phyloP scores from a whole-genome alignment of 2,888 invertebrate genomes.

The Pocota personata region DNA sequence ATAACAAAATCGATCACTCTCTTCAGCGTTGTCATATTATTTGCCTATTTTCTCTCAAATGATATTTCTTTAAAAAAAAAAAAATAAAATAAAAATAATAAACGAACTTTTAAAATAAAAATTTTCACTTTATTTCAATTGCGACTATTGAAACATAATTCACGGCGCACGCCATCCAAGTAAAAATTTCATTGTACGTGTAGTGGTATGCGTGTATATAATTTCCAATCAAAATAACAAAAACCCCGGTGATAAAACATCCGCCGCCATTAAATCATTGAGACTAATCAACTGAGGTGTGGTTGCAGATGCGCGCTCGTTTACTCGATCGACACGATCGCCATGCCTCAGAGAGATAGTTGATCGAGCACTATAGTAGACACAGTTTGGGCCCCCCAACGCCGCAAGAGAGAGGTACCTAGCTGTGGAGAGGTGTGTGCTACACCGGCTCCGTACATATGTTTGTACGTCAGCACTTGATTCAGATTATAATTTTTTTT shows the following conservation, averaged over 20 bases:
- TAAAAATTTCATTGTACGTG: neutral
- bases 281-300: constrained; percentile 74
- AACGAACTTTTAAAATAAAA: neutral
- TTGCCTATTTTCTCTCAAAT: neutral
- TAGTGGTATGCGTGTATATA: neutral
- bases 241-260: constrained; percentile 71
- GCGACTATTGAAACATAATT: constrained; percentile 21
- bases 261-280: constrained; percentile 73
- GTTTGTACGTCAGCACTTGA: constrained; percentile 65
- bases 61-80: neutral
- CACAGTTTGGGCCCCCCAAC: constrained; percentile 23
- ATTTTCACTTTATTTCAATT: constrained; percentile 18
- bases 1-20: constrained; percentile 33
- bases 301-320: constrained; percentile 72
- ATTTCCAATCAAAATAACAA: constrained; percentile 49
- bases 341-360: constrained; percentile 43
- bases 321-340: constrained; percentile 63
- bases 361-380: constrained; percentile 53
- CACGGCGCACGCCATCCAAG: constrained; percentile 14
- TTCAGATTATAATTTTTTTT: constrained; percentile 36
- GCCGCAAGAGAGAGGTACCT: neutral
- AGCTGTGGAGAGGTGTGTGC: constrained; percentile 66
- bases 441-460: constrained; percentile 50
- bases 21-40: constrained; percentile 9
- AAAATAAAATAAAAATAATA: neutral